Conservation (phyloP, 2,888 invertebrate genomes). For the Trilocha varians region DNA sequence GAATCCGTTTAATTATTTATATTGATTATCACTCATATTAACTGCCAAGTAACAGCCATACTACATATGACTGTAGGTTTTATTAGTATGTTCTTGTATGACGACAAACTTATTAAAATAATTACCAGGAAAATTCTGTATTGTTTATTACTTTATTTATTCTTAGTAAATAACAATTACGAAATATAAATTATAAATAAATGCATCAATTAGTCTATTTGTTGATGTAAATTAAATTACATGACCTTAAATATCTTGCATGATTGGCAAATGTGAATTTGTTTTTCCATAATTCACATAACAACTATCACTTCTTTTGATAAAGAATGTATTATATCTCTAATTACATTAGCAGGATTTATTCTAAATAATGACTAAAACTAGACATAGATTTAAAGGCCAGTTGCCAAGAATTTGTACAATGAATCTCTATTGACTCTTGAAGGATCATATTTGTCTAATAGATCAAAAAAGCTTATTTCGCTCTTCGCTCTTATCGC, state of each 20-base stretch:
- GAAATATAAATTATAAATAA: background rate
- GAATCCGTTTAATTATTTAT: background rate
- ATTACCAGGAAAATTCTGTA: constrained; percentile 19
- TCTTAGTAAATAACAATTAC: background rate
- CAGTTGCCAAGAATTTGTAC: constrained; percentile 60
- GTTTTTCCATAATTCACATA: too few species aligned
- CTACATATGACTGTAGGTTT: constrained; percentile 2
- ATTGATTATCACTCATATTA: background rate
- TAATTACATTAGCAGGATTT: too few species aligned
- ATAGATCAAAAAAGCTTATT: constrained; percentile 76
- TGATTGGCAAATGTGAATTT: too few species aligned
- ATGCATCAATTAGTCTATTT: background rate
- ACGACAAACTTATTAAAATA: constrained; percentile 15
- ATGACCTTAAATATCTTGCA: too few species aligned
- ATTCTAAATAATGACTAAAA: background rate
- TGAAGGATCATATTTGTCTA: constrained; percentile 81
- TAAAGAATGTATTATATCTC: too few species aligned
- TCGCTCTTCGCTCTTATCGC: constrained; percentile 79
- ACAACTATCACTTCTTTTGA: too few species aligned
- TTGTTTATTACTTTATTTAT: constrained; percentile 10
- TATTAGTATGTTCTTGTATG: background rate
- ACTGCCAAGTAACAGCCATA: background rate
- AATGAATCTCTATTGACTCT: constrained; percentile 77
- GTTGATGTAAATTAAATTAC: background rate
- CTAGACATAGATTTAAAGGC: constrained; percentile 39